Base-by-base conservation (phyloP, 2,888 invertebrate species). In the Hirudinaria manillensis region DNA sequence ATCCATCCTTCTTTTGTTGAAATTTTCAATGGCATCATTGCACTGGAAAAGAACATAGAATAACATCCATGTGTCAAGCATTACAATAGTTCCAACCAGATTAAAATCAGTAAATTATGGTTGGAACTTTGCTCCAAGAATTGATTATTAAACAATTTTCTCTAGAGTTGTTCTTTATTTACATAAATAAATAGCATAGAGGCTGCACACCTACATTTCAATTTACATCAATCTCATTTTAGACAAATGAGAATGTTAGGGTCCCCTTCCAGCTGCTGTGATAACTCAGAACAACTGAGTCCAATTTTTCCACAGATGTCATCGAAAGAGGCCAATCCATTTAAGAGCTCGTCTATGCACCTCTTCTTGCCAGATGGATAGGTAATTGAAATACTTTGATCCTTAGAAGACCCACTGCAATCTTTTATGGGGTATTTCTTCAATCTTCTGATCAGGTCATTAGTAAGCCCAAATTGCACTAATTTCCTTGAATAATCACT, bases 11-110 rank as follows among this genome's bases (percentile, higher is more conserved):
- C 77, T 10, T 76, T 74, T 67, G 6, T 53, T 6, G 78, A 78
- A 68, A 19, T 78, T 55, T 78, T 65, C 70, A 77, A 77, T 36
- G 77, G 76, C 16, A 55, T 77, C 24, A 75, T 72, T 7, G 77
- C 77, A 32, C 56, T 75, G 71, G 51, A 71, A 32, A 76, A 65
- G 10, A 38, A 74, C 36, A 77, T 76, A 32, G 36, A 76, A 21
- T 61, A 61, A 7, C 45, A 45, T 1, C 45, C 2, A 16, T 13
- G 10, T 10, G 7, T 61, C 27, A 56, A 13, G 6, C 27, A 56
- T 6, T 3, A 24, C 27, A 56, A 56, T 56, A 7, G n/a, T 7
- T 6, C 13, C 56, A 56, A 56, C 3, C 3, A 56, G 6, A 36
- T 36, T 3, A 36, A 36, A 36, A 36, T 10, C 36, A 36, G 10